Evolutionary conservation across 1,140 invertebrate genomes (phyloP).

Genomic region (Hyphantria cunea): DNA sequence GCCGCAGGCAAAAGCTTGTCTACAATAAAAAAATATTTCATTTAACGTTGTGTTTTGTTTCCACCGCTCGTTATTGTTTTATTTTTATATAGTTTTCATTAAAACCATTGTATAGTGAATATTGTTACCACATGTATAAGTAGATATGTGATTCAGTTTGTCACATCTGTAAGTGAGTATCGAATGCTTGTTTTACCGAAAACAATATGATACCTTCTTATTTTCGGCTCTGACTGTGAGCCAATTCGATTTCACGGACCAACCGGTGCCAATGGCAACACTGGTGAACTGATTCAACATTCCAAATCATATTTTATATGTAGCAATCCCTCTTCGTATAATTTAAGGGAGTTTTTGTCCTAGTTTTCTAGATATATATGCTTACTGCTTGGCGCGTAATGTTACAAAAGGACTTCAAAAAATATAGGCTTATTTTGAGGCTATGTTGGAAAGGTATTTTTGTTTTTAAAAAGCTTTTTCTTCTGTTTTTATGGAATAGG

Average conservation of each 20-base stretch:
- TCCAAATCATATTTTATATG: slow-evolving; percentile 28
- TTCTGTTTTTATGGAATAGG: no score
- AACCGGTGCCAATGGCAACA: slow-evolving; percentile 49
- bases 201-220: slow-evolving; percentile 51
- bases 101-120: slow-evolving; percentile 3
- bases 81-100: slow-evolving; percentile 9
- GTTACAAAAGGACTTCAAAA: no score
- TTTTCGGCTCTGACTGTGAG: slow-evolving; percentile 72
- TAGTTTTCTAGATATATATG: no score
- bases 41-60: slow-evolving; percentile 1
- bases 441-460: no score
- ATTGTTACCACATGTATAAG: neutral
- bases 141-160: slow-evolving; percentile 34
- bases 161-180: slow-evolving; percentile 34
- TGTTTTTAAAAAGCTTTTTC: no score
- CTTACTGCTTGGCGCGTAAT: no score
- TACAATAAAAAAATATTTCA: neutral
- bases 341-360: no score
- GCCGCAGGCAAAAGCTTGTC: no score
- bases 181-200: slow-evolving; percentile 45
- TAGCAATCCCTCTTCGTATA: no score
- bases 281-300: slow-evolving; percentile 17
- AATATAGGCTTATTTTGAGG: no score
- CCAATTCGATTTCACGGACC: slow-evolving; percentile 73
- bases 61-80: neutral